phyloP scores from a whole-genome alignment of 1,140 invertebrate genomes.

The Ceratosolen fusciceps region DNA sequence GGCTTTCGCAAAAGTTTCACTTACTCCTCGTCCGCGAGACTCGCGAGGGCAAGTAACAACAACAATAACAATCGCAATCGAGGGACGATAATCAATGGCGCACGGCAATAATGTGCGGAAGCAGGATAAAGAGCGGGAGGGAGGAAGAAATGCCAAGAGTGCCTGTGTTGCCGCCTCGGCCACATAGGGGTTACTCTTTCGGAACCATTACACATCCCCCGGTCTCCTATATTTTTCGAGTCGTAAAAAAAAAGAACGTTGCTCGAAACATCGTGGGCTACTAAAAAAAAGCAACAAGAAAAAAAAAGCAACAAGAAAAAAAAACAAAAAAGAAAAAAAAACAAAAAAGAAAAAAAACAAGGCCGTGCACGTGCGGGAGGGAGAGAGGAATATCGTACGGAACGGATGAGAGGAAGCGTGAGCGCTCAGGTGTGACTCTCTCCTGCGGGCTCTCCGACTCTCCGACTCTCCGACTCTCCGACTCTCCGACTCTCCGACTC shows the following conservation, averaged over 20 bases:
- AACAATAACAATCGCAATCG: no score
- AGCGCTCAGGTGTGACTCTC: conserved; percentile 70
- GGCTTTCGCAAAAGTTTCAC: no score
- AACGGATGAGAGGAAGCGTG: conserved; percentile 71
- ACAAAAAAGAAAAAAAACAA: neutral
- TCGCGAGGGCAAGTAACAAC: no score
- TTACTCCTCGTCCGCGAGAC: no score
- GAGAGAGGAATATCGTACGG: conserved; percentile 53
- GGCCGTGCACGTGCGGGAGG: conserved; percentile 34
- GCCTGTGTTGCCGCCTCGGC: neutral
- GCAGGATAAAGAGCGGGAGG: no score
- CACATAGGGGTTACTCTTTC: conserved; percentile 27
- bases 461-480: conserved; percentile 57
- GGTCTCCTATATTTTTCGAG: conserved; percentile 11
- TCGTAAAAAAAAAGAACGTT: conserved; percentile 18
- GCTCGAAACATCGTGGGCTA: no score
- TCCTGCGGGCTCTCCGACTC: conserved; percentile 65
- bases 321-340: conserved; percentile 8
- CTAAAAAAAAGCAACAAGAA: no score
- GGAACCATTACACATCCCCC: conserved; percentile 18
- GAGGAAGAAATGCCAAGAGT: conserved; percentile 4
- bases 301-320: no score
- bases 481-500: no score
- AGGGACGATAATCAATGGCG: no score
- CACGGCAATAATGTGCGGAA: no score